Evolutionary conservation across 2,888 invertebrate genomes (phyloP).

Genomic region (Malthinus flaveolus): DNA sequence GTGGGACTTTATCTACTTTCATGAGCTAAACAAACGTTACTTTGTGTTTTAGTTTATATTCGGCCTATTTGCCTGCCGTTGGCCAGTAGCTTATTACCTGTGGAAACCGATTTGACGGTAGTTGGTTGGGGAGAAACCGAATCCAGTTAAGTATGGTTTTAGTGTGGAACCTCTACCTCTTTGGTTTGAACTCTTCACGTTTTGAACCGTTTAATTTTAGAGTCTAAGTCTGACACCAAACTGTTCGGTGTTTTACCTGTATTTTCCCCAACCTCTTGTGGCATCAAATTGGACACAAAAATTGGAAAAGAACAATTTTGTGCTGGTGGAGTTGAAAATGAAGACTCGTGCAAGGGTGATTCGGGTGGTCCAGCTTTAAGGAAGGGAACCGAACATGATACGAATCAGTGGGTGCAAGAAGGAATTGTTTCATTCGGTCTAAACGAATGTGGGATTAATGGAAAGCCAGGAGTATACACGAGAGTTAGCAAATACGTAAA

Average conservation of each 20-base stretch:
- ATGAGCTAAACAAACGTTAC: too few relatives aligned
- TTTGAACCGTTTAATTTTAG: neutral
- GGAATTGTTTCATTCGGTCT: slow-evolving; percentile 85
- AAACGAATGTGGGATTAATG: slow-evolving; percentile 50
- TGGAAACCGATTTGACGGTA: slow-evolving; percentile 30
- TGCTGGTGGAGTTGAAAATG: slow-evolving; percentile 47
- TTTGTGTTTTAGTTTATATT: neutral
- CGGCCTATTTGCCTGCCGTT: neutral
- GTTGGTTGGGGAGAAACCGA: slow-evolving; percentile 5
- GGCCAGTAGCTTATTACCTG: neutral
- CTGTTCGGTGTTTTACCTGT: slow-evolving; percentile 16
- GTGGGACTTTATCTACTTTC: neutral
- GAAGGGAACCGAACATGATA: neutral
- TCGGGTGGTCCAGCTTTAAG: slow-evolving; percentile 12
- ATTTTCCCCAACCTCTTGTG: neutral
- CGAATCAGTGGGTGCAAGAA: slow-evolving; percentile 58
- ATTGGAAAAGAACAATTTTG: slow-evolving; percentile 7
- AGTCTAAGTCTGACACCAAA: slow-evolving; percentile 5
- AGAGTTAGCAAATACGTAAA: slow-evolving; percentile 8
- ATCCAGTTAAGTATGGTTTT: slow-evolving; percentile 16
- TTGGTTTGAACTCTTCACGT: slow-evolving; percentile 49
- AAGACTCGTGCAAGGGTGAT: slow-evolving; percentile 19
- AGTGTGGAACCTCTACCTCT: slow-evolving; percentile 38
- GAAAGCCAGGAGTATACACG: slow-evolving; percentile 16
- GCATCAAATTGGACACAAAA: slow-evolving; percentile 38